Evolutionary conservation across 2,113 vertebrate species (phyloP).

Genomic region (Tapirus terrestris): DNA sequence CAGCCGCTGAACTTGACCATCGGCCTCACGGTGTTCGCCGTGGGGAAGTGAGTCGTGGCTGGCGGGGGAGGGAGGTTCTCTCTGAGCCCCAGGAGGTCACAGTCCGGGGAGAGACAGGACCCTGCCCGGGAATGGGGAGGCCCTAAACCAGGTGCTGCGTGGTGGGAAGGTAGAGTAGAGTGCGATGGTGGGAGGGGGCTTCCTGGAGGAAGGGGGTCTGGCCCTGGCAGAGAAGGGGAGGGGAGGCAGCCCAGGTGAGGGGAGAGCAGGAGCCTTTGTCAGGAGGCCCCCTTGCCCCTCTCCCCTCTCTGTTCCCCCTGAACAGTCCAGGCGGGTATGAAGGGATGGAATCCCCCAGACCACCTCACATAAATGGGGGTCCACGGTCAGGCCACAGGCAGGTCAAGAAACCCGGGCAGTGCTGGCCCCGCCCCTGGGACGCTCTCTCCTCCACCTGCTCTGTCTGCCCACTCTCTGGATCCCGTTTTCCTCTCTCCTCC

Average conservation of each 20-base stretch:
- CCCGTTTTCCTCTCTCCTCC: background rate
- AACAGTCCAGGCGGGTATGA: background rate
- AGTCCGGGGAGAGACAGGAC: background rate
- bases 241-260: background rate
- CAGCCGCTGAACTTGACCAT: constrained; percentile 79
- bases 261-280: background rate
- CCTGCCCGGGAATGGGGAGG: background rate
- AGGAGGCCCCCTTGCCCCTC: background rate
- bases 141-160: background rate
- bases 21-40: constrained; percentile 85
- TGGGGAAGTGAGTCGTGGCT: constrained; percentile 84
- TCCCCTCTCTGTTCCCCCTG: background rate
- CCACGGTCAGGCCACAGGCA: background rate
- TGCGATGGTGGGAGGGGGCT: background rate
- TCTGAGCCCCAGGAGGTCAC: background rate
- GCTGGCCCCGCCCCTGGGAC: background rate
- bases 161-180: background rate
- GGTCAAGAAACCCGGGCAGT: background rate
- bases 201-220: background rate
- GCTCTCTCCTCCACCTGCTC: background rate
- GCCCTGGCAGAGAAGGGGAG: background rate
- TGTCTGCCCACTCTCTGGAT: background rate
- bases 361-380: background rate
- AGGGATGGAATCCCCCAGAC: background rate
- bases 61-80: fast-evolving